Evolutionary conservation across 1,140 invertebrate species (phyloP), one percentile per base, ranked within the genome.

Genomic region (Cotesia glomerata): DNA sequence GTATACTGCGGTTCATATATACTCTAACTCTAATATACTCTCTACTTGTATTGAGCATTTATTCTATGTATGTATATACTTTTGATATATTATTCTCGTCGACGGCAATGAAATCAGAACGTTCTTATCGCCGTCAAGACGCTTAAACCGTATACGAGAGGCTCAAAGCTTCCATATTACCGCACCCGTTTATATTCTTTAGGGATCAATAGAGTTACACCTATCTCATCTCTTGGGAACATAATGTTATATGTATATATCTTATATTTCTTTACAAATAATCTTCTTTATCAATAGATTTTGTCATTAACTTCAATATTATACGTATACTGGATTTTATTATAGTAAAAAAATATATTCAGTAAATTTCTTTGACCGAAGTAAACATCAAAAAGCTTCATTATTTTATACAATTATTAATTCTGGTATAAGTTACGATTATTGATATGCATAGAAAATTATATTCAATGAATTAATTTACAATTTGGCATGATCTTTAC

Each of bases 61-160:
- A 45, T 26, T 26, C 26, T 26, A 26, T 26, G 3, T 26, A 26
- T 26, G 26, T 26, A 34, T 35, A 26, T 14, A 9, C 18, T 35
- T 45, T 11, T 45, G 11, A 36, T 66, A 51, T 49, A 18, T 66
- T 49, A 36, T 49, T 26, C 18, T 45, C 2, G 35, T 66, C 62
- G 61, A 51, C 49, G 62, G 52, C 49, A 72, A 80, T 80, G 74
- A 76, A 81, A 78, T 78, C 78, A 76, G 71, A 78, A 62, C 69
- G 69, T 49, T 51, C n/a, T 45, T 51, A n/a, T 26, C 51, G 16
- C 14, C 18, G 16, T 67, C 14, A 32, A 49, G 39, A 52, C 45
- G 45, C 26, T 32, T 16, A 54, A 18, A 67, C 39, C 63, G 32
- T 67, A 52, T 13, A 67, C n/a, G 64, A 45, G 26, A 52, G 45